These are phyloP conservation scores for Ametastegia equiseti DNA, from an alignment of 2,888 invertebrate genomes.

Conservation along the genomic window DNA sequence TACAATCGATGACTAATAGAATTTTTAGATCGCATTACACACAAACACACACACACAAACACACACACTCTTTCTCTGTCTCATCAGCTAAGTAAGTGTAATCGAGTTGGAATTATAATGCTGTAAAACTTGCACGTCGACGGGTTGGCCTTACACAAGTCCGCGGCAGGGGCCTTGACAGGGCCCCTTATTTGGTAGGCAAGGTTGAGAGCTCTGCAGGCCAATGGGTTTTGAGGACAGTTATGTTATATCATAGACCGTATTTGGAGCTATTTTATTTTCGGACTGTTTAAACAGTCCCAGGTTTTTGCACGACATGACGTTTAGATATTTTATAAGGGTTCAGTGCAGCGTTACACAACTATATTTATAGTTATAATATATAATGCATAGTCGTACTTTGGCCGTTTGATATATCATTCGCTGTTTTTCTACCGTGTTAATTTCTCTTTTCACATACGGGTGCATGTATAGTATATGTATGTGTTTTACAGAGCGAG, in stretches of 20 bases:
- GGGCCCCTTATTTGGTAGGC: constrained; percentile 70
- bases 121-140: constrained; percentile 59
- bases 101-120: constrained; percentile 65
- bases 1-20: constrained; percentile 23
- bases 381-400: too few species aligned
- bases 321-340: not conserved
- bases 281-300: not conserved
- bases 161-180: constrained; percentile 68
- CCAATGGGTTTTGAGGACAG: constrained; percentile 72
- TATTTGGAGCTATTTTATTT: constrained; percentile 24
- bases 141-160: constrained; percentile 68
- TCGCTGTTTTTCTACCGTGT: not conserved
- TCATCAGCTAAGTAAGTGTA: constrained; percentile 52
- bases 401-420: not conserved
- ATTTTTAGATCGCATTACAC: not conserved
- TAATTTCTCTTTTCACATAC: not conserved
- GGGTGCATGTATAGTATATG: too few species aligned
- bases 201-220: constrained; percentile 68
- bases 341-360: not conserved
- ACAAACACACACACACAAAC: too few species aligned
- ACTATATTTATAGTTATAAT: too few species aligned
- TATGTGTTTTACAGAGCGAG: not conserved
- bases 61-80: too few species aligned
- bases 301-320: not conserved
- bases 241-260: constrained; percentile 50